phyloP scores from a whole-genome alignment of 2,113 vertebrate genomes.

The Ellobius talpinus region DNA sequence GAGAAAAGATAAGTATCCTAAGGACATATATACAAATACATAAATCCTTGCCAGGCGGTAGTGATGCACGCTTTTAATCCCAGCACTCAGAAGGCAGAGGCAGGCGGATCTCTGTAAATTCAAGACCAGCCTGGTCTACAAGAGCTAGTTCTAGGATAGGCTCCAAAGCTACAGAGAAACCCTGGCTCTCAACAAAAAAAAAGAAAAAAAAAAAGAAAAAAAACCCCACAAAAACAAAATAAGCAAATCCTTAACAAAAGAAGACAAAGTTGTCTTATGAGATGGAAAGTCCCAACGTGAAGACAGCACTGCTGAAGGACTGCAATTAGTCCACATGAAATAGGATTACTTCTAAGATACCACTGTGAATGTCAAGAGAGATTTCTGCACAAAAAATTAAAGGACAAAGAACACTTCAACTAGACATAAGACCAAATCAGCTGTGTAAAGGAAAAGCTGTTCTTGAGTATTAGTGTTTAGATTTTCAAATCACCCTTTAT shows the following conservation, averaged over 20 bases:
- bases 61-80: too few relatives aligned
- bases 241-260: not conserved
- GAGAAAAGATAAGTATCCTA: not conserved
- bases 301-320: not conserved
- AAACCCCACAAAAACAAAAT: not conserved
- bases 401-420: not conserved
- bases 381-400: not conserved
- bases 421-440: not conserved
- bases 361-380: not conserved
- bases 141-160: too few relatives aligned
- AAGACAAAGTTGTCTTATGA: not conserved
- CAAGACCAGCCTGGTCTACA: too few relatives aligned
- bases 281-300: not conserved
- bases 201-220: too few relatives aligned
- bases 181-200: too few relatives aligned
- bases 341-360: not conserved
- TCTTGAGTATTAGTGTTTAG: not conserved
- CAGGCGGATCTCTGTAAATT: too few relatives aligned
- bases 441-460: not conserved
- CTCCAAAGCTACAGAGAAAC: too few relatives aligned
- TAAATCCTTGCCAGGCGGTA: not conserved
- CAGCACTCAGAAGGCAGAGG: too few relatives aligned
- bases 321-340: not conserved
- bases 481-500: slow-evolving; percentile 25
- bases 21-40: not conserved